Conservation (phyloP, 2,797 vertebrate genomes). For the Aplochiton taeniatus region DNA sequence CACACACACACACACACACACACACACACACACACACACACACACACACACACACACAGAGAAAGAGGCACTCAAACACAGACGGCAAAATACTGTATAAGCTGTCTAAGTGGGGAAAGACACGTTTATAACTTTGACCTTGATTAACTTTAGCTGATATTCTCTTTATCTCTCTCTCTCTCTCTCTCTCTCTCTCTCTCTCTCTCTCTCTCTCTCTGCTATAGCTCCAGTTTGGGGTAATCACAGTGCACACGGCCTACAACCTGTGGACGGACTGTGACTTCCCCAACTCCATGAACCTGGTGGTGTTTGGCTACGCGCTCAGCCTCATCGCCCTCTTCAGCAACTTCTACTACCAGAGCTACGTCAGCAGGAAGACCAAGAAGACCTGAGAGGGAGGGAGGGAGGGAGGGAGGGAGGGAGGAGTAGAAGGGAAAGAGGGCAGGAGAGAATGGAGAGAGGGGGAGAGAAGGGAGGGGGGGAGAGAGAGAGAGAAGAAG, state of each 20-base stretch:
- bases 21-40: slow-evolving; percentile 1
- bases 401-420: background rate
- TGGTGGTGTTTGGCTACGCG: slow-evolving; percentile 58
- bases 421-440: background rate
- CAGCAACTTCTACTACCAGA: slow-evolving; percentile 70
- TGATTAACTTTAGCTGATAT: too few relatives aligned
- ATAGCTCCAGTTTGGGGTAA: slow-evolving; percentile 72
- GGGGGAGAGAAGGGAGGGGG: background rate
- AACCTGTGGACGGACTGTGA: slow-evolving; percentile 71
- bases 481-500: background rate
- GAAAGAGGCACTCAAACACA: too few relatives aligned
- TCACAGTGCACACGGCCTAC: slow-evolving; percentile 70
- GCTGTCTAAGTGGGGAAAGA: too few relatives aligned
- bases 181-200: background rate
- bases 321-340: slow-evolving; percentile 74
- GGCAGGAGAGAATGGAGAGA: background rate
- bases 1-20: slow-evolving; percentile 8
- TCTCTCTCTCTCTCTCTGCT: slow-evolving; percentile 4
- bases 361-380: slow-evolving; percentile 50
- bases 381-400: slow-evolving; percentile 41
- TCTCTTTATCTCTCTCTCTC: background rate
- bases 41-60: background rate
- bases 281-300: slow-evolving; percentile 69
- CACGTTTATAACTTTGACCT: too few relatives aligned
- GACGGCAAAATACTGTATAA: too few relatives aligned